A percentile compares a stretch with the other conserved stretches of the same genome.
Conservation (phyloP, 92 coral and sea anemone genomes). For the Palythoa grandiflora region DNA sequence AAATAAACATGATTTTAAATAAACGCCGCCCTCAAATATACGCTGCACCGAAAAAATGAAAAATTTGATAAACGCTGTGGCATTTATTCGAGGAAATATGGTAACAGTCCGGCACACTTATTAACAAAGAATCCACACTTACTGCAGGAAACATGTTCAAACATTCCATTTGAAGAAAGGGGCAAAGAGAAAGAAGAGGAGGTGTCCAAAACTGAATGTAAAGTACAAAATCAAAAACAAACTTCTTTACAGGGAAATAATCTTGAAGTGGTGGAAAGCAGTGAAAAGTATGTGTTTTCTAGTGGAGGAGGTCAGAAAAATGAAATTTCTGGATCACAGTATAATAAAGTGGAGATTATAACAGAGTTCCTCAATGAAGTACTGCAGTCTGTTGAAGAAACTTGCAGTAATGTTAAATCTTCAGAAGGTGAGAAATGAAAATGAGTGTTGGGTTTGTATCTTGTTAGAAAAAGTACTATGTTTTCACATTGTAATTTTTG, state of each 20-base stretch:
- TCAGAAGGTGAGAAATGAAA: constrained; percentile 1
- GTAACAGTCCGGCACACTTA: no score
- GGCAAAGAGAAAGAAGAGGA: background rate
- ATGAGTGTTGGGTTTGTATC: background rate
- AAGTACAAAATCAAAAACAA: no score
- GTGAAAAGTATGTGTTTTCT: background rate
- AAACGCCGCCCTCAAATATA: no score
- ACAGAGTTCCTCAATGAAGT: background rate
- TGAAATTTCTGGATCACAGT: background rate
- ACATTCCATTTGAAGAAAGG: background rate
- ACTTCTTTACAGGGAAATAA: background rate
- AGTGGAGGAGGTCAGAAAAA: background rate
- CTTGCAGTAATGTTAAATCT: background rate
- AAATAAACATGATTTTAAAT: no score
- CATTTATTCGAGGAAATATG: no score
- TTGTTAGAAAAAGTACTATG: no score
- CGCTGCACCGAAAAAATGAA: no score
- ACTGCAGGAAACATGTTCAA: background rate
- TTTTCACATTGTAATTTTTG: no score
- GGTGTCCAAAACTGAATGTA: background rate
- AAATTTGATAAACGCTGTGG: no score
- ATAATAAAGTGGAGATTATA: background rate
- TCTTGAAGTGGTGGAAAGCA: background rate
- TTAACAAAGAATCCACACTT: background rate
- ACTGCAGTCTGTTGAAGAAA: background rate